Evolutionary conservation across 2,888 invertebrate genomes (phyloP), one percentile per base, ranked within the genome.

Genomic region (Tetranychus piercei): DNA sequence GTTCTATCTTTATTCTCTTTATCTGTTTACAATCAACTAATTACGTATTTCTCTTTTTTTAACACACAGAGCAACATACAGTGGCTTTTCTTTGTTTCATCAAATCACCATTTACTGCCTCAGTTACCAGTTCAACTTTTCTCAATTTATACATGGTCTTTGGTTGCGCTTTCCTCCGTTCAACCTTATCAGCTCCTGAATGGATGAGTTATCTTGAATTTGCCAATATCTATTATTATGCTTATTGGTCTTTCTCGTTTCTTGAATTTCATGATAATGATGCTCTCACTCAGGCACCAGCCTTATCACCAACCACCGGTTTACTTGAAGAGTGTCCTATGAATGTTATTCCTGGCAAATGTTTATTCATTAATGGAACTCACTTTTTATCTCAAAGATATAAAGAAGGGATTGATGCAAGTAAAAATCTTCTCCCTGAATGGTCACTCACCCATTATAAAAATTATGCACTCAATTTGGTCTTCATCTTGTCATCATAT

Each of bases 121-220:
- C 89, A 34, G 87, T 90, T 74, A 86, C 88, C 22, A 90, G 90
- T 72, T 85, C 90, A n/a, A 91, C 90, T 80, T 85, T 92, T 74
- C 86, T 89, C 1, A 87, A 89, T 76, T 84, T 90, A 9, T 90
- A 83, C 71, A 80, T 86, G 1, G 80, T 85, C 80, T 81, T 90
- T 73, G 88, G 89, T 70, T 89, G 89, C 79, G 90, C 90, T 44
- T 88, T 89, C n/a, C 84, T 91, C 73, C 87, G 90, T 90, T 89
- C 90, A 0, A 88, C 88, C 80, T 88, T 88, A 81, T 89, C 90
- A 18, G 85, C 89, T 76, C 89, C 90, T 79, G 89, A 90, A 66
- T 91, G 90, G 90, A 83, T 91, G 4, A 88, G 88, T 82, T 91
- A 90, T 81, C 82, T 90, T 65, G 90, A 90, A 0, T 91, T 90